phyloP scores from a whole-genome alignment of 2,797 vertebrate genomes.

The Heliangelus exortis region DNA sequence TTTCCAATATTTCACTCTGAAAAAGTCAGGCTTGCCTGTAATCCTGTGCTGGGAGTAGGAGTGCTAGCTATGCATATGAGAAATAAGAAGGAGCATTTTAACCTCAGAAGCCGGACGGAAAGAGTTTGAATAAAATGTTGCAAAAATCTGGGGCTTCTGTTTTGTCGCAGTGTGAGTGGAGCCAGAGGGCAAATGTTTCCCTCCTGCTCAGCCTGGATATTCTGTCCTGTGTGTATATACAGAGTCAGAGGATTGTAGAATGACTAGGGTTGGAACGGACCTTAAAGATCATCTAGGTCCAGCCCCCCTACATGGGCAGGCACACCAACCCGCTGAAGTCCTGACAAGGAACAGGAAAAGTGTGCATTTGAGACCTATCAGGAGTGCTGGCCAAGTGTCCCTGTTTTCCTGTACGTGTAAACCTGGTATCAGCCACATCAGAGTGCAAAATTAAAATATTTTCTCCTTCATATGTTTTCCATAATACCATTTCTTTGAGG shows the following conservation, averaged over 20 bases:
- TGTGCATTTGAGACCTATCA: background rate
- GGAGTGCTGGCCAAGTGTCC: background rate
- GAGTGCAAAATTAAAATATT: conserved; percentile 54
- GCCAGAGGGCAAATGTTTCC: background rate
- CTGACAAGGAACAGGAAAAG: background rate
- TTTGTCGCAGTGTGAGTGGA: background rate
- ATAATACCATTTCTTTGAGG: conserved; percentile 41
- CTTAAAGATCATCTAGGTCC: too few species aligned
- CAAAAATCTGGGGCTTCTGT: background rate
- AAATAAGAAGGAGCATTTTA: background rate
- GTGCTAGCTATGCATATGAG: background rate
- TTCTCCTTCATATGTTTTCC: conserved; percentile 38
- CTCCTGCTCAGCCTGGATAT: background rate
- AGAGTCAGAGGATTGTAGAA: too few species aligned
- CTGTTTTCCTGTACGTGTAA: background rate
- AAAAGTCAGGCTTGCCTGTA: background rate
- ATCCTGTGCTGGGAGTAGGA: background rate
- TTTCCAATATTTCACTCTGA: background rate
- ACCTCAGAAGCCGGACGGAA: background rate
- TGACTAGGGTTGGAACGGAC: too few species aligned
- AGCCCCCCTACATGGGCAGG: too few species aligned
- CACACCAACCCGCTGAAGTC: background rate
- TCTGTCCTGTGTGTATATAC: background rate
- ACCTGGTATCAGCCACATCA: conserved; percentile 50
- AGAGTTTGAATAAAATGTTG: background rate